These are phyloP conservation scores for Ametastegia equiseti DNA, from an alignment of 2,888 invertebrate genomes.

Conservation along the genomic window DNA sequence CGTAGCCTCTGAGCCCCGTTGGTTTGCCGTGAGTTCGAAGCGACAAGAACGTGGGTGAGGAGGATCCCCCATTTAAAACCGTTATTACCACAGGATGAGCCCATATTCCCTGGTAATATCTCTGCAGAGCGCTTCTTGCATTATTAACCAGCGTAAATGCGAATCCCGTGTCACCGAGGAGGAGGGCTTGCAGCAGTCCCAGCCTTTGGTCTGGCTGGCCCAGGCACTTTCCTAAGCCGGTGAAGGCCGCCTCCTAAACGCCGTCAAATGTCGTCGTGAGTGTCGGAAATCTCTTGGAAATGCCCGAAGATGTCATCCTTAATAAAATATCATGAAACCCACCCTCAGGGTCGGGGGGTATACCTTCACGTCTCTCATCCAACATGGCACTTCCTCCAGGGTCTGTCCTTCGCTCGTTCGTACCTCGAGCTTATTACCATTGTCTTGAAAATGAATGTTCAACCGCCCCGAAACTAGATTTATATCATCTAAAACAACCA, in stretches of 20 bases:
- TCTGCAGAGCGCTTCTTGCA: slow-evolving; percentile 30
- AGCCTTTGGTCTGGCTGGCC: neutral
- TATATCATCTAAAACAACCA: no score
- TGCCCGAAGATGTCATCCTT: neutral
- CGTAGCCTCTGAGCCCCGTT: neutral
- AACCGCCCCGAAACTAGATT: no score
- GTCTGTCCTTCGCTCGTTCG: neutral
- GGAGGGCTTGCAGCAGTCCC: slow-evolving; percentile 27
- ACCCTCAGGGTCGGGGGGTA: neutral
- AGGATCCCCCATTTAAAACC: slow-evolving; percentile 23
- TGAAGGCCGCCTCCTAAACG: neutral
- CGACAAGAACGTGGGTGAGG: slow-evolving; percentile 1
- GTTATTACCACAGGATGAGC: slow-evolving; percentile 41
- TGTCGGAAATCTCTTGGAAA: slow-evolving; percentile 20
- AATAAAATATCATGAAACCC: neutral
- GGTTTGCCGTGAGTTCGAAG: slow-evolving; percentile 13
- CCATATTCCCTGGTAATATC: slow-evolving; percentile 42
- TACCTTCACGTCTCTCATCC: neutral
- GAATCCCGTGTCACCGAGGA: slow-evolving; percentile 32
- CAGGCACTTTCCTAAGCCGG: slow-evolving; percentile 1
- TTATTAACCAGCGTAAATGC: slow-evolving; percentile 42
- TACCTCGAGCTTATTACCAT: neutral
- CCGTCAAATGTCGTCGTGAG: neutral
- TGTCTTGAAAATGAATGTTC: neutral
- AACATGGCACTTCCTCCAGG: neutral